Evolutionary conservation across 2,888 invertebrate species (phyloP).

Genomic region (Exephanes ischioxanthus): DNA sequence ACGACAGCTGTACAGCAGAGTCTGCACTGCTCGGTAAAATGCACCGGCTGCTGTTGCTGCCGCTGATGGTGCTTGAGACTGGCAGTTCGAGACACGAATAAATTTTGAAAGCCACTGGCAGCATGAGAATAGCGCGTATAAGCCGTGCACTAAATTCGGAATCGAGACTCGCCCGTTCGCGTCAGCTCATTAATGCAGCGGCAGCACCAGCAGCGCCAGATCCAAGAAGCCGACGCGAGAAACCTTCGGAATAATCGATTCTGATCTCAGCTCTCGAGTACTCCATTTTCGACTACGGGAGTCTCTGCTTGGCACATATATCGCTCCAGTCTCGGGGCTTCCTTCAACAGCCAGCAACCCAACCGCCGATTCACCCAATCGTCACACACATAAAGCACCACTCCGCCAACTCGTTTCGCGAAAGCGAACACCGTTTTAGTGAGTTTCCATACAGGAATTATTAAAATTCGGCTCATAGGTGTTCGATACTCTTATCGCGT

Average conservation of each 20-base stretch:
- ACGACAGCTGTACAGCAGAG: not conserved
- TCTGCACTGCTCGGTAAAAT: constrained; percentile 22
- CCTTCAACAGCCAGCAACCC: constrained; percentile 11
- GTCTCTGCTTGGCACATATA: constrained; percentile 48
- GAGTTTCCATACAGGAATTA: not conserved
- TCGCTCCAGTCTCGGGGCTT: constrained; percentile 30
- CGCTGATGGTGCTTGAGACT: constrained; percentile 25
- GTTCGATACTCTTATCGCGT: not conserved
- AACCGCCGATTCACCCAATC: constrained; percentile 29
- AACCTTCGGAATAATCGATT: constrained; percentile 67
- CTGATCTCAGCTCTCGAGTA: constrained; percentile 63
- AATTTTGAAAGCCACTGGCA: constrained; percentile 51
- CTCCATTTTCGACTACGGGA: constrained; percentile 68
- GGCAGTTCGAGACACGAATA: constrained; percentile 50
- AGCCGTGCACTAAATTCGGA: constrained; percentile 60
- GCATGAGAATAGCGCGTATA: constrained; percentile 51
- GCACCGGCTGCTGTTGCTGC: constrained; percentile 6
- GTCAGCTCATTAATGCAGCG: constrained; percentile 63
- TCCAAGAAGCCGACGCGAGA: constrained; percentile 60
- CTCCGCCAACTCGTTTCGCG: constrained; percentile 1
- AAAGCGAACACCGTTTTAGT: constrained; percentile 14
- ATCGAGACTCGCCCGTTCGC: constrained; percentile 41
- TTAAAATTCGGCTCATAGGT: not conserved
- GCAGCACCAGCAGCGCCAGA: constrained; percentile 42
- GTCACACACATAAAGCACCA: constrained; percentile 41